These are phyloP conservation scores for Drosophila triauraria DNA, from an alignment of 1,140 invertebrate species.

Conservation along the genomic window DNA sequence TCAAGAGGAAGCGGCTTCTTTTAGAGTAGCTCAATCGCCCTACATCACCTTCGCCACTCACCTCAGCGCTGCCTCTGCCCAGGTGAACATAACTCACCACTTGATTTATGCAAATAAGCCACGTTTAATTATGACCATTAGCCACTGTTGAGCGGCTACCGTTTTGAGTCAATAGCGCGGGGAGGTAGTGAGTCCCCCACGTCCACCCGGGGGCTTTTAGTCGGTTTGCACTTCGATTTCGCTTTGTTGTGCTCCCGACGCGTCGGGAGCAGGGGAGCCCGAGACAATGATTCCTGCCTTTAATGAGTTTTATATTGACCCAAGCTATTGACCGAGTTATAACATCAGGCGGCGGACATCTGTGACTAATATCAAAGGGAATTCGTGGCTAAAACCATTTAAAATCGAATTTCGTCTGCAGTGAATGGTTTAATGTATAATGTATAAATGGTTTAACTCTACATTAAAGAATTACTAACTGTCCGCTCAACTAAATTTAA, in stretches of 20 bases:
- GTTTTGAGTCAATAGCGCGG: constrained; percentile 71
- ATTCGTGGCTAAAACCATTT: neutral
- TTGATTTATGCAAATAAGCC: constrained; percentile 72
- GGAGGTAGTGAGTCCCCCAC: constrained; percentile 5
- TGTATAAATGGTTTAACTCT: too few species aligned
- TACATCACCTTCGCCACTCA: constrained; percentile 31
- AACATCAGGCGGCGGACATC: constrained; percentile 27
- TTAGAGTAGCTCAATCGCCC: constrained; percentile 28
- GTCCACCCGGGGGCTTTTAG: constrained; percentile 37
- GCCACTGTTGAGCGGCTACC: constrained; percentile 79
- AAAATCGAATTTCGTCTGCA: neutral
- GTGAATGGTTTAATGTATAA: too few species aligned
- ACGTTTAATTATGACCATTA: constrained; percentile 77
- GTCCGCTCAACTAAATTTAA: too few species aligned
- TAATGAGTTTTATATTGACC: constrained; percentile 70
- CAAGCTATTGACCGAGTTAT: constrained; percentile 66
- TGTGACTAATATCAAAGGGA: constrained; percentile 40
- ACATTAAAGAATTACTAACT: too few species aligned
- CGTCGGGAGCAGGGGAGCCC: neutral
- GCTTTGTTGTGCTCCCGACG: constrained; percentile 56
- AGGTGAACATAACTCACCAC: constrained; percentile 55
- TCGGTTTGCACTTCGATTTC: constrained; percentile 51
- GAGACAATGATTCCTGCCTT: constrained; percentile 51
- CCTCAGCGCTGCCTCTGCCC: constrained; percentile 17
- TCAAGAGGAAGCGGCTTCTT: constrained; percentile 38